A percentile compares a stretch with the other conserved stretches of the same genome.
These are phyloP conservation scores for Omphaloscelis lunosa DNA, from an alignment of 2,888 invertebrate species.

Conservation along the genomic window DNA sequence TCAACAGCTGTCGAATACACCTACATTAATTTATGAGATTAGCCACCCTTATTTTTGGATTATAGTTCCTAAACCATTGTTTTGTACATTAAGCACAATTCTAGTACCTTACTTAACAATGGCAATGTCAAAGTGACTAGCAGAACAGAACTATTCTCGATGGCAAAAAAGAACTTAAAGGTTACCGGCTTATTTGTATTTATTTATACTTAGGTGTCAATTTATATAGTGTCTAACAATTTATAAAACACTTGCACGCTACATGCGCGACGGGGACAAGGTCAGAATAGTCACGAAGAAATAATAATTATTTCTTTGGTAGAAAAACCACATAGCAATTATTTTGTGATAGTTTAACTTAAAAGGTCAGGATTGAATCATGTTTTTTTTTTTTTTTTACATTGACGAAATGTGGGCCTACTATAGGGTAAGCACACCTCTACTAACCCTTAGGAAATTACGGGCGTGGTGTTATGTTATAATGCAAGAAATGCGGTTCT, in stretches of 20 bases:
- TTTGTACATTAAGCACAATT: too few relatives aligned
- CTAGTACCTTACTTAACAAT: not conserved
- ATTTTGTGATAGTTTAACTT: slow-evolving; percentile 34
- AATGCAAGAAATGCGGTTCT: not conserved
- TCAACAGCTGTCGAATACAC: too few relatives aligned
- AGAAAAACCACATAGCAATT: slow-evolving; percentile 59
- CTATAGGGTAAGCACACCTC: too few relatives aligned
- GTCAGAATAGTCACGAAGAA: slow-evolving; percentile 75
- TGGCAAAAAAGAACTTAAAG: not conserved
- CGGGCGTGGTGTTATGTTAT: not conserved
- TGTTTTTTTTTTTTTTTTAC: not conserved
- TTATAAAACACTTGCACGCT: slow-evolving; percentile 67
- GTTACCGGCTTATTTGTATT: slow-evolving; percentile 8
- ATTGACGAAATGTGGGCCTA: too few relatives aligned
- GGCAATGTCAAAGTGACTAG: not conserved
- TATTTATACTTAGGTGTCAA: slow-evolving; percentile 45
- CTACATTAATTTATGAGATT: too few relatives aligned
- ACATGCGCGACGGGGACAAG: slow-evolving; percentile 75
- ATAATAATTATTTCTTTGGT: slow-evolving; percentile 47
- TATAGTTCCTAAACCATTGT: too few relatives aligned
- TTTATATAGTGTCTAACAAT: slow-evolving; percentile 73
- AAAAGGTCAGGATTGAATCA: slow-evolving; percentile 51
- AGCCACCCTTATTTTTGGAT: too few relatives aligned
- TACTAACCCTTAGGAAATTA: too few relatives aligned
- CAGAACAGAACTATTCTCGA: not conserved